These are phyloP conservation scores for Struthio camelus DNA, from an alignment of 2,113 vertebrate genomes.

Conservation along the genomic window DNA sequence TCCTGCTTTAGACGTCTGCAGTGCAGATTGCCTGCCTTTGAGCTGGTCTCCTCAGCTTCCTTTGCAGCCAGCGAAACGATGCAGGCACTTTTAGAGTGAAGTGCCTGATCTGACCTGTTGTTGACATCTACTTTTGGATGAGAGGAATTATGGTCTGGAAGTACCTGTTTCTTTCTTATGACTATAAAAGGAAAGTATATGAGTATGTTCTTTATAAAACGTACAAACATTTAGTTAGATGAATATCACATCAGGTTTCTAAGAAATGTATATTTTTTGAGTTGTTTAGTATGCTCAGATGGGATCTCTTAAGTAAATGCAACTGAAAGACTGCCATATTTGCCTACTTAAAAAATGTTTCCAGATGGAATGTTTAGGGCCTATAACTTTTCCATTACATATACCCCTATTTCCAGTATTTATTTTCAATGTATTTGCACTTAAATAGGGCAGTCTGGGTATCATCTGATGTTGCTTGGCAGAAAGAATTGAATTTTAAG, in stretches of 20 bases:
- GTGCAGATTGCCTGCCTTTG: too few species aligned
- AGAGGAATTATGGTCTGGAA: background rate
- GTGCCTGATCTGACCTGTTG: too few species aligned
- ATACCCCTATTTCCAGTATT: background rate
- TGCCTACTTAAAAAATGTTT: background rate
- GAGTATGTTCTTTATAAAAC: background rate
- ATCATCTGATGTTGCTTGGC: background rate
- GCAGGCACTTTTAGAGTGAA: background rate
- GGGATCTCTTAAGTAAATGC: slow-evolving; percentile 5
- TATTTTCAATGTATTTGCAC: background rate
- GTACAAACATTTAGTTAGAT: background rate
- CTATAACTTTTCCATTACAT: background rate
- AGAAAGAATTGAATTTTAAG: background rate
- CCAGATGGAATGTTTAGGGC: background rate
- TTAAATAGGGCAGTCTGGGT: background rate
- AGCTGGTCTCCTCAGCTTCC: too few species aligned
- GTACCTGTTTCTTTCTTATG: background rate
- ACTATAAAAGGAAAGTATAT: background rate
- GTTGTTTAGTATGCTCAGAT: background rate
- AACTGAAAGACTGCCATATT: background rate
- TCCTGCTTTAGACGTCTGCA: background rate
- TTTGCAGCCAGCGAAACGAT: background rate
- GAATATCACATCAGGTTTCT: background rate
- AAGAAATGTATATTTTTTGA: background rate
- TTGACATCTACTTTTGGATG: background rate